phyloP scores from a whole-genome alignment of 2,797 vertebrate genomes.

The Phyllotis vaccarum region DNA sequence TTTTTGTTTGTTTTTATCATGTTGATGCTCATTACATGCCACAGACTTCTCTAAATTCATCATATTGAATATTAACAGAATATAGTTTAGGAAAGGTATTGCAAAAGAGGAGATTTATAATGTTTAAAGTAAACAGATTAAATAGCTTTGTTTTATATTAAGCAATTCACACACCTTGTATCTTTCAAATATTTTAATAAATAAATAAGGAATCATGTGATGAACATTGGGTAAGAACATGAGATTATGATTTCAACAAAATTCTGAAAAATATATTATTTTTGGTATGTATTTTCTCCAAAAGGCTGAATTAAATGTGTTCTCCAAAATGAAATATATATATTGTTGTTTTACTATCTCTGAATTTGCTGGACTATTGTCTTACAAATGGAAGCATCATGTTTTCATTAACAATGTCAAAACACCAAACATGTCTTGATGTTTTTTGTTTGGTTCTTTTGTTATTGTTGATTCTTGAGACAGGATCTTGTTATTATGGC shows the following conservation, averaged over 20 bases:
- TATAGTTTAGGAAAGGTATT: not conserved
- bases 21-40: not conserved
- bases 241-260: not conserved
- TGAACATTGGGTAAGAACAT: not conserved
- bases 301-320: not conserved
- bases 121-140: not conserved
- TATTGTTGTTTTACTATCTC: not conserved
- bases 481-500: not conserved
- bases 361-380: not conserved
- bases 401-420: not conserved
- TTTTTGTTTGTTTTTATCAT: not conserved
- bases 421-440: not conserved
- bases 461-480: not conserved
- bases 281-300: not conserved
- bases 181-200: not conserved
- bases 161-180: not conserved
- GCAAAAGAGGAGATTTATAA: not conserved
- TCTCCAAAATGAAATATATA: not conserved
- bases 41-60: not conserved
- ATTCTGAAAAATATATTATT: constrained; percentile 11
- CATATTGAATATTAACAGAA: not conserved
- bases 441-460: not conserved
- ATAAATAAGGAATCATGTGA: not conserved
- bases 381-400: not conserved
- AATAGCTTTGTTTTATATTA: constrained; percentile 6